phyloP scores from a whole-genome alignment of 2,113 vertebrate genomes.

The Phaetusa simplex region DNA sequence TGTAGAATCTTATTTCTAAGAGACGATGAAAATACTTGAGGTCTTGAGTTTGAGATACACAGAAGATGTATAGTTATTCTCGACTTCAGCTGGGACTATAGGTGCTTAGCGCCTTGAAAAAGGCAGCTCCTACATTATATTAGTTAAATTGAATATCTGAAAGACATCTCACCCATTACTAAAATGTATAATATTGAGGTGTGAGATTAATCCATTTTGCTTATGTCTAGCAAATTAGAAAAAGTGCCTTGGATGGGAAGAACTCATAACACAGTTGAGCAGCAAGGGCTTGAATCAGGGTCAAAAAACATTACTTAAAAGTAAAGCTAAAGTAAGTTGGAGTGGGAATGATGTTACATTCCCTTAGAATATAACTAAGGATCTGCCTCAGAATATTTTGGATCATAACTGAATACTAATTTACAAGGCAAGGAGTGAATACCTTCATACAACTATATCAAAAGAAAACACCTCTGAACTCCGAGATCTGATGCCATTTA shows the following conservation, averaged over 20 bases:
- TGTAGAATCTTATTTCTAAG: background rate
- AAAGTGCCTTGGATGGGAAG: background rate
- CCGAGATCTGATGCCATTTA: background rate
- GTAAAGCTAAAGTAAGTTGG: background rate
- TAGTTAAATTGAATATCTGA: background rate
- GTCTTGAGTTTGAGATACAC: background rate
- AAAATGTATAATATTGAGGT: background rate
- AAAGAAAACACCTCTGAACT: background rate
- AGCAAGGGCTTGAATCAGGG: background rate
- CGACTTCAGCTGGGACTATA: background rate
- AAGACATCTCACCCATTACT: background rate
- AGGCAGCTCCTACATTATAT: background rate
- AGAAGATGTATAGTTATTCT: background rate
- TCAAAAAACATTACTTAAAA: background rate
- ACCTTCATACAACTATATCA: background rate
- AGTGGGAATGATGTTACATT: background rate
- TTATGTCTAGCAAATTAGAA: background rate
- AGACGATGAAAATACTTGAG: background rate
- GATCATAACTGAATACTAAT: background rate
- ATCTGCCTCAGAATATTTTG: background rate
- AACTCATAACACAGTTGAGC: background rate
- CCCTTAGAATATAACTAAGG: background rate
- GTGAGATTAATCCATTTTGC: background rate
- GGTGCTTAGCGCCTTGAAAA: background rate
- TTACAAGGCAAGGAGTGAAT: background rate